Evolutionary conservation across 2,113 vertebrate genomes (phyloP).

Genomic region (Hemiscyllium ocellatum): DNA sequence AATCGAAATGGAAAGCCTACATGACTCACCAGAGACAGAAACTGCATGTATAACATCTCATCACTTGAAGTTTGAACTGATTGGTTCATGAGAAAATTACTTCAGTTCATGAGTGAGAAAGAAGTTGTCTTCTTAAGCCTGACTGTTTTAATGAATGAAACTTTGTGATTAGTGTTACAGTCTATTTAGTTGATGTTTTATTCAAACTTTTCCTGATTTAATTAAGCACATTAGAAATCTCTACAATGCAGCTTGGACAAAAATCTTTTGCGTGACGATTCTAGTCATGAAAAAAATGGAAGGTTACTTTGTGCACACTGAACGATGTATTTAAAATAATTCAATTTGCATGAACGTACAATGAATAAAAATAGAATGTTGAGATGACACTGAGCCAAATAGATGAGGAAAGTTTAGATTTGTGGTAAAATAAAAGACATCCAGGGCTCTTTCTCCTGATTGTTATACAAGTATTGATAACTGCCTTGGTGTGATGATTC

Average conservation of each 20-base stretch:
- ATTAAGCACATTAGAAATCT: conserved; percentile 12
- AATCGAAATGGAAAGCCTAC: neutral
- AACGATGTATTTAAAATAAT: neutral
- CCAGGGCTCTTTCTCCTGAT: neutral
- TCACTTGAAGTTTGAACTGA: neutral
- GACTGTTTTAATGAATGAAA: conserved; percentile 8
- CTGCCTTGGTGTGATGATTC: neutral
- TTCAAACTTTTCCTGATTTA: neutral
- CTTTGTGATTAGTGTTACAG: neutral
- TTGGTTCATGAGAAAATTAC: neutral
- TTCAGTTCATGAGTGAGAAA: neutral
- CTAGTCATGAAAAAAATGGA: neutral
- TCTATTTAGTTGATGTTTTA: neutral
- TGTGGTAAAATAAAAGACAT: neutral
- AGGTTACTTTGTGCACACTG: neutral
- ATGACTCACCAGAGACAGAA: neutral
- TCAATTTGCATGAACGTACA: neutral
- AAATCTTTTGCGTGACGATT: neutral
- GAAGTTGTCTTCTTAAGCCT: neutral
- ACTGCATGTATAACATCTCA: neutral
- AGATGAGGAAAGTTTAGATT: neutral
- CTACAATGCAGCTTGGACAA: neutral
- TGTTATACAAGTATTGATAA: neutral
- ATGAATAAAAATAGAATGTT: neutral
- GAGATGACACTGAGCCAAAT: neutral